Base-by-base conservation (phyloP, 2,113 vertebrate genomes). In the Diglossa brunneiventris region DNA sequence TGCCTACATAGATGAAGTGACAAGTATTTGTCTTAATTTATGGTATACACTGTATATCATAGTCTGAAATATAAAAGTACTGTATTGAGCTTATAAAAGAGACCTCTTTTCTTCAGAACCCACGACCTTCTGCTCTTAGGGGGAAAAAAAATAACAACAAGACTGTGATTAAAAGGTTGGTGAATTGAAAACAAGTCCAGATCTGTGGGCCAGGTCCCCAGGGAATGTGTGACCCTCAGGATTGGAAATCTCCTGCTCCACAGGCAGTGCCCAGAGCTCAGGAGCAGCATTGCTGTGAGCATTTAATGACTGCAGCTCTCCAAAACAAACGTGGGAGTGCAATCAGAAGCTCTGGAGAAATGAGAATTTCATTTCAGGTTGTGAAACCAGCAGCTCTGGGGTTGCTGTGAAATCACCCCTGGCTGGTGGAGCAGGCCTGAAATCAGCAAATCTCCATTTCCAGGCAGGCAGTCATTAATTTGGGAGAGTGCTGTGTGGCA, bases 61-160 rank as follows among this genome's bases (percentile, higher is more conserved):
- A 95, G 95, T 97, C 87, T 92, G 96, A 97, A 97, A 95, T 89
- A 91, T 93, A 94, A 95, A 96, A 95, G 96, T 96, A 97, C 97
- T 98, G 96, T 98, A 96, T 59, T 90, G 96, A 97, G 97, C 97
- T 98, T 97, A 72, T 92, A 61, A 95, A 89, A 89, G 81, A 97
- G 91, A 95, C 96, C 97, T 97, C 95, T 98, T 97, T 98, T 97
- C 97, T 97, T 97, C 87, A 97, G 96, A 96, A 90, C 56, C 73
- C 92, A 90, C 7, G 19, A 90, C 78, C 72, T 89, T 78, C 35
- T 62, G 64, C 83, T 96, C 70, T 91, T 93, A 80, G 78, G 75
- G 77, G 49, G 7, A 27, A 27, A 44, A 76, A 28, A 61, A 30
- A 66, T n/a, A n/a, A 31, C 63, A n/a, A 13, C 22, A 59, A 72